phyloP scores from a whole-genome alignment of 2,888 invertebrate genomes.

The Ceriagrion tenellum region DNA sequence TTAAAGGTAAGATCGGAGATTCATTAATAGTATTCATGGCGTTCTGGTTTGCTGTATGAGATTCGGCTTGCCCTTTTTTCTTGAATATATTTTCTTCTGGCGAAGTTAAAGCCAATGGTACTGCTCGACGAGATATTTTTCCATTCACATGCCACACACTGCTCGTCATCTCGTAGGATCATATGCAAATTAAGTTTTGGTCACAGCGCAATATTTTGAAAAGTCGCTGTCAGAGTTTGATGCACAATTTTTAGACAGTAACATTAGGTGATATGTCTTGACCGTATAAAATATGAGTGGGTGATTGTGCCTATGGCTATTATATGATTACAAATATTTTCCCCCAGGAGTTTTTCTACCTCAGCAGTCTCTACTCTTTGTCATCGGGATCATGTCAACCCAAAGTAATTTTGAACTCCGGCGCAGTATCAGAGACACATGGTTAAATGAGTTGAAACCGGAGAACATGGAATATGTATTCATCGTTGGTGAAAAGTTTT shows the following conservation, averaged over 20 bases:
- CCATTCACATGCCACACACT: too few species aligned
- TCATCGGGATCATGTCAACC: constrained; percentile 51
- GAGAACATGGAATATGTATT: constrained; percentile 71
- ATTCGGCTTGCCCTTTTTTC: too few species aligned
- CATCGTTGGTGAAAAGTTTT: constrained; percentile 72
- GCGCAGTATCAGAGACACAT: constrained; percentile 72
- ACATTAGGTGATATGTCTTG: not conserved
- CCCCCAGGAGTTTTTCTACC: constrained; percentile 40
- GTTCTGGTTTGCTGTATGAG: too few species aligned
- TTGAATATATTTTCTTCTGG: too few species aligned
- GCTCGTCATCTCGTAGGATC: too few species aligned
- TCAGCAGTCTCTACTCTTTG: constrained; percentile 50
- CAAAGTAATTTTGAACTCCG: constrained; percentile 55
- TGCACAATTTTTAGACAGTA: too few species aligned
- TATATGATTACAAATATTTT: not conserved
- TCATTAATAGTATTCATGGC: too few species aligned
- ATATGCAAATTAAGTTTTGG: too few species aligned
- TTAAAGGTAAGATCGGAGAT: not conserved
- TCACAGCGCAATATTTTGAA: too few species aligned
- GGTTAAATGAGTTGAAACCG: constrained; percentile 71
- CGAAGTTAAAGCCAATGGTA: too few species aligned
- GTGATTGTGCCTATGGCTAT: not conserved
- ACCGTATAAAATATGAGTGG: not conserved
- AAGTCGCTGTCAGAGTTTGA: too few species aligned
- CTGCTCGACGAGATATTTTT: too few species aligned